These are phyloP conservation scores for Aspiorhynchus laticeps DNA, from an alignment of 2,113 vertebrate genomes.

Conservation along the genomic window DNA sequence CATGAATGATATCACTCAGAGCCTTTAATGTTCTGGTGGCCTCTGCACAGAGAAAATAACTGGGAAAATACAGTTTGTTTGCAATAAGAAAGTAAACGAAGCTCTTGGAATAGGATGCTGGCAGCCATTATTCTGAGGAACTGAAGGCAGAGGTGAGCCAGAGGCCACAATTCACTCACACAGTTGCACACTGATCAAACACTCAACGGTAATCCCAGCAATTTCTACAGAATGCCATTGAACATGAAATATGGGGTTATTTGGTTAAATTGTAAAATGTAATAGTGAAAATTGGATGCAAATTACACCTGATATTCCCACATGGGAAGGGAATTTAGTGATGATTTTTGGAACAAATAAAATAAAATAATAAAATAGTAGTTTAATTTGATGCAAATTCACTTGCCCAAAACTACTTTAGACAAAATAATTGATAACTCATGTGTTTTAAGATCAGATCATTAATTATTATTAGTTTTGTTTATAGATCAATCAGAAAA, in stretches of 20 bases:
- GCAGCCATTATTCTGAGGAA: constrained; percentile 40
- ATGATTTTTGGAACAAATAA: neutral
- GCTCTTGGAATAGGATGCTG: constrained; percentile 40
- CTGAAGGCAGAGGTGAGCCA: constrained; percentile 44
- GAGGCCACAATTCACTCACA: constrained; percentile 35
- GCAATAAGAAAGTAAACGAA: constrained; percentile 41
- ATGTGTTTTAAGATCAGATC: neutral
- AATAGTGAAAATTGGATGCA: constrained; percentile 34
- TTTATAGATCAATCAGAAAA: neutral
- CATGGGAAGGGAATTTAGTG: constrained; percentile 38
- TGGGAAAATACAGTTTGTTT: constrained; percentile 49
- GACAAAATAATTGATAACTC: neutral
- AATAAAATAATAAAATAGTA: neutral
- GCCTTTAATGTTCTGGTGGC: neutral
- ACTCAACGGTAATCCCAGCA: constrained; percentile 27
- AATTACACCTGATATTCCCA: constrained; percentile 50
- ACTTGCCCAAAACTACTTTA: neutral
- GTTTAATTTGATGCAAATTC: constrained; percentile 5
- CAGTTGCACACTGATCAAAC: constrained; percentile 20
- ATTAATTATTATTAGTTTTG: neutral
- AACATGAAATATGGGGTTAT: constrained; percentile 33
- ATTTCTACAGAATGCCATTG: constrained; percentile 43
- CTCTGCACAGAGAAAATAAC: constrained; percentile 22
- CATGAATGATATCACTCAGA: constrained; percentile 35
- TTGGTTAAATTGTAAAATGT: constrained; percentile 31